A percentile compares a stretch with the other conserved stretches of the same genome.
phyloP scores from a whole-genome alignment of 2,113 vertebrate species.

The Penelope pileata region DNA sequence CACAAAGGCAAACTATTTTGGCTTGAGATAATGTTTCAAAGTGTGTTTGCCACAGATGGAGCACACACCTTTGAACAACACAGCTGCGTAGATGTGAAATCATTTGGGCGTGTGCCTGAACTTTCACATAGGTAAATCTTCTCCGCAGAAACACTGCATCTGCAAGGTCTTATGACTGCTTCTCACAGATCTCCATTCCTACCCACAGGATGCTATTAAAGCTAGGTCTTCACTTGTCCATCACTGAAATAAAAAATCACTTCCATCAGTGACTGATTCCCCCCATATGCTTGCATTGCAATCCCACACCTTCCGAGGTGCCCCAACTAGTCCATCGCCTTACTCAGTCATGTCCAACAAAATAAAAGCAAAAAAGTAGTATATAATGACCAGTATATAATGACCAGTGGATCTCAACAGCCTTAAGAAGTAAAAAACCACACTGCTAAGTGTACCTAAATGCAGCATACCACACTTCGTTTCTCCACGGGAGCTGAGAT shows the following conservation, averaged over 20 bases:
- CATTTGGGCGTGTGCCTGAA: background rate
- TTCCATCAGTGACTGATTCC: background rate
- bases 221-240: background rate
- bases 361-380: background rate
- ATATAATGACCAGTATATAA: background rate
- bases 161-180: background rate
- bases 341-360: background rate
- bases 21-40: background rate
- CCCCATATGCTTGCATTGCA: background rate
- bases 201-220: background rate
- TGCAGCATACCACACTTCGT: background rate
- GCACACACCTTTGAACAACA: background rate
- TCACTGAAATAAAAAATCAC: background rate
- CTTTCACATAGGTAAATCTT: fast-evolving
- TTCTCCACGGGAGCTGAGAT: background rate
- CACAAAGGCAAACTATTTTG: background rate
- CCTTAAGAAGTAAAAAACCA: background rate
- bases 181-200: background rate
- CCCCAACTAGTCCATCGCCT: background rate
- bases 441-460: background rate
- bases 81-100: background rate
- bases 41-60: background rate
- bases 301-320: background rate
- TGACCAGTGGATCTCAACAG: background rate
- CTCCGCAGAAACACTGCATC: background rate